Base-by-base conservation (phyloP, 1,140 invertebrate species). In the Argopecten irradians region DNA sequence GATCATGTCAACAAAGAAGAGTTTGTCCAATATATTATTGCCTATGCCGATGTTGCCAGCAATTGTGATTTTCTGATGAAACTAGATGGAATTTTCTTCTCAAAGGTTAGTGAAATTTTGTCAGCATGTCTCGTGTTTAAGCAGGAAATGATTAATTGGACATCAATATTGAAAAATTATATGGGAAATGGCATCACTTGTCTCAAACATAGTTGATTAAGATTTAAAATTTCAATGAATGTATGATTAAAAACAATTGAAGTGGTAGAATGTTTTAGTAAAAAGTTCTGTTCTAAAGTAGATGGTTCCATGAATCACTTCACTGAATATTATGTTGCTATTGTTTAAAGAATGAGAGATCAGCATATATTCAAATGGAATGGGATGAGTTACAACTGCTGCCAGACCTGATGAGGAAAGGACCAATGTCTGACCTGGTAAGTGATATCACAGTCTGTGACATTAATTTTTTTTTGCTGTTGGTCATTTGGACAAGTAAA, bases 1-100 rank as follows among this genome's bases (percentile, higher is more conserved):
- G 91, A 92, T 41, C 90, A 92, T 82, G 19, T 91, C 36, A 89
- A 88, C 19, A 92, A 88, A 36, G 92, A 92, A 71, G 89, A 91
- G 19, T 92, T 92, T 86, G 88, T 93, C 14, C 84, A 86, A 34
- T 90, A 91, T 34, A 88, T 91, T 32, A 87, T 86, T 28, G 46
- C 88, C 9, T 93, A 90, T 83, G 86, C 86, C n/a, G 88, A 89
- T 33, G 88, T 92, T 14, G 55, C 86, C 34, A 88, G 89, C 84
- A 89, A 82, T 16, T 87, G 83, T 46, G 86, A 87, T 22, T 86
- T 87, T 82, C 87, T 93, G 28, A 82, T 89, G n/a, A 36, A 84
- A 34, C 35, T 92, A 36, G 55, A 90, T 43, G 86, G 89, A 83
- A 91, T 92, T 13, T 93, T 93, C 89, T 93, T 93, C 87, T 87